Percentiles rank a stretch among this genome's conserved stretches.
Conservation (phyloP, 2,113 vertebrate species). For the Pitta sordida region DNA sequence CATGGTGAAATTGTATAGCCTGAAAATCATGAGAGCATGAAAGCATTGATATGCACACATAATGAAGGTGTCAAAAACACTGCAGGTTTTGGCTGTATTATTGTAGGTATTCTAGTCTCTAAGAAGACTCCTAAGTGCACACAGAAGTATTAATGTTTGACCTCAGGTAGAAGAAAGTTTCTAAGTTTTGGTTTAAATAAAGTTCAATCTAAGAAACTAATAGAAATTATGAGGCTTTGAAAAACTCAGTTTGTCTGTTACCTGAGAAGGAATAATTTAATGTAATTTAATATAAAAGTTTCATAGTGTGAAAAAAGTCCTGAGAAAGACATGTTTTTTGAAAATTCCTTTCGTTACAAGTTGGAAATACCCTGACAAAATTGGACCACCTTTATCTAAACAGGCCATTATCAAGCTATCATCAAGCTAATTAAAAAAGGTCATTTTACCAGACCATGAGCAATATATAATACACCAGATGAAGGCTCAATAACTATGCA, state of each 20-base stretch:
- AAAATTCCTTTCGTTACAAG: neutral
- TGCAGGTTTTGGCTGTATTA: neutral
- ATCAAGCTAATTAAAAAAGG: neutral
- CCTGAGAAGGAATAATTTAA: neutral
- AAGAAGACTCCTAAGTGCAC: neutral
- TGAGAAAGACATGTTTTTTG: neutral
- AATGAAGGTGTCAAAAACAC: neutral
- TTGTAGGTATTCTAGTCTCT: neutral
- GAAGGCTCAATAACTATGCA: neutral
- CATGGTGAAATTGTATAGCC: neutral
- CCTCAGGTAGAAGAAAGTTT: neutral
- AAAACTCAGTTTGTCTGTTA: neutral
- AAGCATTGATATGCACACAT: accelerated
- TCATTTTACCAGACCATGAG: neutral
- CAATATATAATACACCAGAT: neutral
- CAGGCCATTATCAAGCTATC: no score
- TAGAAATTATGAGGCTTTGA: neutral
- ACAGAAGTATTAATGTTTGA: neutral
- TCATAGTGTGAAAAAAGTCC: neutral
- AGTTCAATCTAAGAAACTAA: neutral
- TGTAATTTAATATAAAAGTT: neutral
- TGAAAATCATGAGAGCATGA: neutral
- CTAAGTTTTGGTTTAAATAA: neutral
- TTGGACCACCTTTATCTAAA: neutral
- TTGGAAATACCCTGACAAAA: neutral